These are phyloP conservation scores for Azorinus chamasolen DNA, from an alignment of 2,888 invertebrate species.

Conservation along the genomic window DNA sequence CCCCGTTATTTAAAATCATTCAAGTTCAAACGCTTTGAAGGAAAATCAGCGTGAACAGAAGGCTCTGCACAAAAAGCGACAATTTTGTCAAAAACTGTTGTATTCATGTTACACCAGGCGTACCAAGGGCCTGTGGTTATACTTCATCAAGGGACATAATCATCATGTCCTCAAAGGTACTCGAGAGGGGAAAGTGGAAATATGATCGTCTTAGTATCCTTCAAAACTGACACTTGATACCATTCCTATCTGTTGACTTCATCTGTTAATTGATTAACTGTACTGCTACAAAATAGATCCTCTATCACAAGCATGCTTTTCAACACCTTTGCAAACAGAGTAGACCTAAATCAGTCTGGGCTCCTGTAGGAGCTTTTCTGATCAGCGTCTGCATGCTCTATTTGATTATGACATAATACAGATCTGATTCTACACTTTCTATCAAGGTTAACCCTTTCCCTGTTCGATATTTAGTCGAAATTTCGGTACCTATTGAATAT, in stretches of 20 bases:
- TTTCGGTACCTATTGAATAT: too few relatives aligned
- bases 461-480: too few relatives aligned
- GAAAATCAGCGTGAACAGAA: slow-evolving; percentile 14
- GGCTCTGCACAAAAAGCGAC: slow-evolving; percentile 26
- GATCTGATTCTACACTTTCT: too few relatives aligned
- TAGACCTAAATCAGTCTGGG: too few relatives aligned
- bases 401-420: too few relatives aligned
- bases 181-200: slow-evolving; percentile 27
- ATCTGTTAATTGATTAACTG: too few relatives aligned
- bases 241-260: not conserved
- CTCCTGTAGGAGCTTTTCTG: too few relatives aligned
- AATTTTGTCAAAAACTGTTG: slow-evolving; percentile 43
- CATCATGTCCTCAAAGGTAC: slow-evolving; percentile 12
- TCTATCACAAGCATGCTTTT: too few relatives aligned
- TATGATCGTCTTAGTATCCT: slow-evolving; percentile 8
- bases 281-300: too few relatives aligned
- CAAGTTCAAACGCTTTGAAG: slow-evolving; percentile 35
- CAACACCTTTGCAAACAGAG: too few relatives aligned
- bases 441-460: too few relatives aligned
- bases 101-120: slow-evolving; percentile 24
- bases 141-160: slow-evolving; percentile 29
- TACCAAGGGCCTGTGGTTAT: slow-evolving; percentile 11
- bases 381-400: too few relatives aligned
- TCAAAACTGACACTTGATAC: slow-evolving; percentile 1
- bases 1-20: slow-evolving; percentile 37